phyloP scores from a whole-genome alignment of 2,888 invertebrate species.

The Andrena minutula region DNA sequence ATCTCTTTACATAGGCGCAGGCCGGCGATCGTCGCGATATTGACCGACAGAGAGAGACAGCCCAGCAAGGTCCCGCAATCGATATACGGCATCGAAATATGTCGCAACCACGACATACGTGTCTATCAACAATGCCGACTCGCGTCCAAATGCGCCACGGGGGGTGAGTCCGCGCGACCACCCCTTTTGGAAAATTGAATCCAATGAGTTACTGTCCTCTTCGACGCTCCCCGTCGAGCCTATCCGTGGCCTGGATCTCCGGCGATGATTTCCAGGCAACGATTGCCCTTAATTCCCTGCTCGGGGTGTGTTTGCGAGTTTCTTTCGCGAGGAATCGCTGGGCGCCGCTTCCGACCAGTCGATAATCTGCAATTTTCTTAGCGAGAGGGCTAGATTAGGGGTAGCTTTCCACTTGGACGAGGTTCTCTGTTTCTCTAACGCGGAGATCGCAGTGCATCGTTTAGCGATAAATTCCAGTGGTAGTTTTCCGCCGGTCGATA shows the following conservation, averaged over 20 bases:
- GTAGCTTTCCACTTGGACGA: neutral
- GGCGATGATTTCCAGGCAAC: constrained; percentile 30
- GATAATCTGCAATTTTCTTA: neutral
- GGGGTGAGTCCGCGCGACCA: constrained; percentile 28
- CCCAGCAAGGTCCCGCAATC: constrained; percentile 74
- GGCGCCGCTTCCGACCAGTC: neutral
- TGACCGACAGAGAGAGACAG: constrained; percentile 61
- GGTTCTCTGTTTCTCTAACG: neutral
- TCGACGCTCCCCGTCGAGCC: constrained; percentile 7
- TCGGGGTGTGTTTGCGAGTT: neutral
- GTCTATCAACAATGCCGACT: constrained; percentile 33
- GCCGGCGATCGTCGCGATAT: constrained; percentile 52
- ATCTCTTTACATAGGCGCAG: constrained; percentile 39
- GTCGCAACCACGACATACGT: constrained; percentile 47
- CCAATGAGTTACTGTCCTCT: constrained; percentile 27
- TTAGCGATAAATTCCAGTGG: constrained; percentile 7
- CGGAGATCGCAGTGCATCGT: neutral
- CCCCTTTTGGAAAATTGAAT: constrained; percentile 47
- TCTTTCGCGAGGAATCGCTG: neutral
- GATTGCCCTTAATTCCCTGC: neutral
- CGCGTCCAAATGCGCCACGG: neutral
- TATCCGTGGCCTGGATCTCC: constrained; percentile 63
- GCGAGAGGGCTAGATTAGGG: neutral
- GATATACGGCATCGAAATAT: constrained; percentile 65
- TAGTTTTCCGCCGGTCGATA: constrained; percentile 35